Conservation (phyloP, 1,140 invertebrate genomes). For the Manduca sexta region DNA sequence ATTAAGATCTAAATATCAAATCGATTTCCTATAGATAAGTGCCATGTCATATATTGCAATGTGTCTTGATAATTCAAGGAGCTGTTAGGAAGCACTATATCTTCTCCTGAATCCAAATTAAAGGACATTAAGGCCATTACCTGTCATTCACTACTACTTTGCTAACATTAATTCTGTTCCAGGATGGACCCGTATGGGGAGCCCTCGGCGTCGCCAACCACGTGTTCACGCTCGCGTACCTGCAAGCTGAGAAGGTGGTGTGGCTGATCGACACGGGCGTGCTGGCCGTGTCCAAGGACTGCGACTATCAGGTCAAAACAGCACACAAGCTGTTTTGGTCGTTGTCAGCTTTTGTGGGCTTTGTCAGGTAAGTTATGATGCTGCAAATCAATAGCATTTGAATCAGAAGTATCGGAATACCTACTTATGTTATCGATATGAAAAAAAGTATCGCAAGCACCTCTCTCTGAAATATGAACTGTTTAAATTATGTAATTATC, state of each 20-base stretch:
- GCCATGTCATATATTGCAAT: too few species aligned
- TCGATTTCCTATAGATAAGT: too few species aligned
- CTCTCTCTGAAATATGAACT: too few species aligned
- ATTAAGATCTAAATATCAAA: too few species aligned
- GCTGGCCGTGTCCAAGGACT: conserved; percentile 26
- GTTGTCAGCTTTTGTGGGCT: conserved; percentile 41
- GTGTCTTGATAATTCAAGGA: too few species aligned
- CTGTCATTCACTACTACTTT: neutral
- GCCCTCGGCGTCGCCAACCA: conserved; percentile 38
- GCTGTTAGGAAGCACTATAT: too few species aligned
- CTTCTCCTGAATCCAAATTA: too few species aligned
- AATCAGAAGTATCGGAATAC: too few species aligned
- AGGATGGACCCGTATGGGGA: conserved; percentile 59
- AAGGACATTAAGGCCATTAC: neutral
- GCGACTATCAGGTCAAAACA: conserved; percentile 31
- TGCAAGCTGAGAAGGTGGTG: conserved; percentile 54
- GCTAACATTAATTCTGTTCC: conserved; percentile 4
- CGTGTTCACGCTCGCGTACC: conserved; percentile 39
- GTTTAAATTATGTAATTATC: too few species aligned
- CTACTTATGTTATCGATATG: too few species aligned
- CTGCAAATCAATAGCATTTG: neutral
- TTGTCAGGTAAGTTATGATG: conserved; percentile 37
- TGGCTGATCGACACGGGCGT: conserved; percentile 52
- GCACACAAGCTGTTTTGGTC: conserved; percentile 59
- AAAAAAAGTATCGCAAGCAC: too few species aligned